Percentiles rank a stretch among this genome's conserved stretches.
Conservation (phyloP, 2,888 invertebrate genomes). For the Melanostoma scalare region DNA sequence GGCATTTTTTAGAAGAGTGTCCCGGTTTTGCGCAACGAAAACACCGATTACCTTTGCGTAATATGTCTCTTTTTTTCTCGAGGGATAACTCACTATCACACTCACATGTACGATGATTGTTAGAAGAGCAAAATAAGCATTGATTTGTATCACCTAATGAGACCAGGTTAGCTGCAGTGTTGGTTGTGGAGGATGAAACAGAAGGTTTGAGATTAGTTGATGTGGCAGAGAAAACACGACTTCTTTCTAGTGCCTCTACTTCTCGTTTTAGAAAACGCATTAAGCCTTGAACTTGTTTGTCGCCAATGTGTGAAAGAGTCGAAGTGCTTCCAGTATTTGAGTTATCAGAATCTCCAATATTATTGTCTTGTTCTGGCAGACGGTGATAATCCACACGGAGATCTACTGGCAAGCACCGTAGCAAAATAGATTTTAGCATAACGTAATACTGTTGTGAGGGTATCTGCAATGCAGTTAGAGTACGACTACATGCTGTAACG, state of each 20-base stretch:
- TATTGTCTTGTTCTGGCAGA: background rate
- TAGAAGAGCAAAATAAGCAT: slow-evolving; percentile 6
- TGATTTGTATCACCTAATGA: too few species aligned
- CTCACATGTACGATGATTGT: background rate
- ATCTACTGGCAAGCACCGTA: background rate
- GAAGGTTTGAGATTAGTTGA: background rate
- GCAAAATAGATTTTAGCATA: background rate
- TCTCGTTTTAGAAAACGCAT: slow-evolving; percentile 18
- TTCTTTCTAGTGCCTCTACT: slow-evolving; percentile 14
- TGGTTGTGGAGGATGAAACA: background rate
- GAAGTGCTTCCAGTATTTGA: background rate
- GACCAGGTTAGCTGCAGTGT: background rate
- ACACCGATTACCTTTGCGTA: slow-evolving; percentile 5
- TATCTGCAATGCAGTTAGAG: slow-evolving; percentile 12
- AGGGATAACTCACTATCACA: background rate
- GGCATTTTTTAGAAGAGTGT: slow-evolving; percentile 13
- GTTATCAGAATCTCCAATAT: background rate
- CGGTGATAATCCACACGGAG: background rate
- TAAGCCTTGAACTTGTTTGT: slow-evolving; percentile 1
- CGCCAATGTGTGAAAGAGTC: slow-evolving; percentile 1
- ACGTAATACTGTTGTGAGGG: background rate
- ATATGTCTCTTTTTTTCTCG: background rate
- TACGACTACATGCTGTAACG: background rate
- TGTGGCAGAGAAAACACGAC: background rate
- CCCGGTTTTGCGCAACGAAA: slow-evolving; percentile 2